Evolutionary conservation across 2,888 invertebrate genomes (phyloP).

Genomic region (Tipula lateralis): DNA sequence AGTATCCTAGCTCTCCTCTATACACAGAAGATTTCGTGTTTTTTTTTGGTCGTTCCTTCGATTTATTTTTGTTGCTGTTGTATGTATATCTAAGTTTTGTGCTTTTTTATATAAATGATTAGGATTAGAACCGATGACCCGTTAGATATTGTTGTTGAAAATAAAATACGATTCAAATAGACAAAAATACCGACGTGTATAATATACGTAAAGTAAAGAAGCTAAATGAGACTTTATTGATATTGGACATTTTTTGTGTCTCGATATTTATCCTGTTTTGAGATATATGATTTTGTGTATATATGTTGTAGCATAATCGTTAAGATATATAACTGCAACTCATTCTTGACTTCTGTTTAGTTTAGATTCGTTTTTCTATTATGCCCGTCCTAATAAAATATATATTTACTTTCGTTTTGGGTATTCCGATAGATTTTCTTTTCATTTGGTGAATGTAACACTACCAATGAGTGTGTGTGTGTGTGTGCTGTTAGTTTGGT

Average conservation of each 20-base stretch:
- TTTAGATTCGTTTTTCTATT: conserved; percentile 7
- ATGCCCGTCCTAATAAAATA: background rate
- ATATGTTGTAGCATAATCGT: background rate
- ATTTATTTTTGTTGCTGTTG: background rate
- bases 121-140: conserved; percentile 28
- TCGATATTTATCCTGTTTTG: conserved; percentile 27
- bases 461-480: background rate
- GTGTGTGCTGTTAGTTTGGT: background rate
- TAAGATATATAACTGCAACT: background rate
- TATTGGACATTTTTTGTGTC: conserved; percentile 33
- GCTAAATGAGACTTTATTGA: conserved; percentile 35
- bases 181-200: background rate
- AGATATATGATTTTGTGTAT: conserved; percentile 32
- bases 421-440: background rate
- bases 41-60: background rate
- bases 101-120: conserved; percentile 26
- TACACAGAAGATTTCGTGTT: background rate
- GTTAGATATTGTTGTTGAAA: conserved; percentile 27
- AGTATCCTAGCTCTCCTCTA: too few species aligned
- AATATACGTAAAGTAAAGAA: conserved; percentile 29
- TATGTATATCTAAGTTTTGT: conserved; percentile 3
- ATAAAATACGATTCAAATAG: conserved; percentile 24
- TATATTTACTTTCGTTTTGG: background rate
- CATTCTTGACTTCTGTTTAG: background rate
- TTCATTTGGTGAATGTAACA: background rate